Evolutionary conservation across 1,140 invertebrate genomes (phyloP), one percentile per base, ranked within the genome.

Genomic region (Pseudachorutes palmiensis): DNA sequence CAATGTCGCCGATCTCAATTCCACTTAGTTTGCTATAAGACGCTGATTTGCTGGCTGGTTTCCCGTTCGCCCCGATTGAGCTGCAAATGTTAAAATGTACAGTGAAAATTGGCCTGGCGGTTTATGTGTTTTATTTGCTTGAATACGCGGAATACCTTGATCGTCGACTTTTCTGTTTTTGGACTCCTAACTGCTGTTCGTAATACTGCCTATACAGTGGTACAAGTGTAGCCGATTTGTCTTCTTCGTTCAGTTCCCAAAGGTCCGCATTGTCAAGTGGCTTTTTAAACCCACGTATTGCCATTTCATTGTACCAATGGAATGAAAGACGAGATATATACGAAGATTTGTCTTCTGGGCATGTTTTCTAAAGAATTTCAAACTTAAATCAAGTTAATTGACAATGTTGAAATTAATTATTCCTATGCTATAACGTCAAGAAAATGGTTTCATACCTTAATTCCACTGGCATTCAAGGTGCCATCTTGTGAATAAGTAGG

Each of bases 311-410:
- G 78, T 97, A 96, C 96, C 96, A 99, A 62, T 87, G 84, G 77
- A 94, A 98, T 0, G 89, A 84, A 2, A 98, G 79, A 60, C 86
- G 84, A 28, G 91, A 94, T 24, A 93, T 83, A 78, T 95, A 97
- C 29, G 94, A 93, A 45, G 91, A 83, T 63, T 81, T 79, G 62
- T 83, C 80, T 78, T 98, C 94, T 60, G 96, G 95, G 79, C 91
- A 95, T 75, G 88, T 87, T 72, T 86, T 89, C 84, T 94, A 60
- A 70, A 74, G 70, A 67, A 65, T 70, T 30, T 65, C 59, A 45
- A 75, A 12, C 79, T 3, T 66, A 14, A 36, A 28, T 19, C 14
- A 5, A 30, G 28, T 58, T 29, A 9, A 5, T 24, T 58, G 5
- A 12, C 22, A 58, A 58, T 9, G 22, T 61, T 55, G 5, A 5